phyloP scores from a whole-genome alignment of 2,888 invertebrate species.

The Calliopum simillimum region DNA sequence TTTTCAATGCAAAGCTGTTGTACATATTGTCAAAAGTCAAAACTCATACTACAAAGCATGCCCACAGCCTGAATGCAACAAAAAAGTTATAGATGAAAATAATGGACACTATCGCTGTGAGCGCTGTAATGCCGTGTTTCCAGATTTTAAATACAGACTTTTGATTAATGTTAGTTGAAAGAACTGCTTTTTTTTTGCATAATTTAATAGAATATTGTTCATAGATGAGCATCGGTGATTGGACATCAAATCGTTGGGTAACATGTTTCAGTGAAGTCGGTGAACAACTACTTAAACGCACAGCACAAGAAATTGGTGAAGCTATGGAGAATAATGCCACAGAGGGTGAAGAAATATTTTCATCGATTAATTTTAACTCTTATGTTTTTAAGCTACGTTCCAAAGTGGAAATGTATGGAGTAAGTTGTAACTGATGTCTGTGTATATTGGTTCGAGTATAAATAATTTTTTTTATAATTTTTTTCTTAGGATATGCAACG shows the following conservation, averaged over 20 bases:
- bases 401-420: conserved; percentile 92
- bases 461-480: conserved; percentile 18
- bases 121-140: conserved; percentile 88
- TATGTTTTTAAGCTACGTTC: conserved; percentile 87
- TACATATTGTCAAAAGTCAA: conserved; percentile 82
- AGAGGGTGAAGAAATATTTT: conserved; percentile 78
- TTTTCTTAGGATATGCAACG: conserved; percentile 66
- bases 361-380: conserved; percentile 81
- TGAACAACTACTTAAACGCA: conserved; percentile 79
- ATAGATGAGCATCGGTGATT: conserved; percentile 88
- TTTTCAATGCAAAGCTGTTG: conserved; percentile 81
- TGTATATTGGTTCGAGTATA: neutral
- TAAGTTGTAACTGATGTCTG: conserved; percentile 68
- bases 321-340: conserved; percentile 76
- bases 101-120: conserved; percentile 94
- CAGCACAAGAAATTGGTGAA: conserved; percentile 83
- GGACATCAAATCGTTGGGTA: conserved; percentile 88
- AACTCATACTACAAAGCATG: conserved; percentile 94
- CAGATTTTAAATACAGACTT: conserved; percentile 87
- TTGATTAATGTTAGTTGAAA: conserved; percentile 77
- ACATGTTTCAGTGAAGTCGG: conserved; percentile 90
- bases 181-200: neutral
- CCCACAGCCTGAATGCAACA: conserved; percentile 89
- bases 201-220: neutral
- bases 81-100: conserved; percentile 90